These are phyloP conservation scores for Heterotilapia buettikoferi DNA, from an alignment of 2,113 vertebrate genomes.

Conservation along the genomic window DNA sequence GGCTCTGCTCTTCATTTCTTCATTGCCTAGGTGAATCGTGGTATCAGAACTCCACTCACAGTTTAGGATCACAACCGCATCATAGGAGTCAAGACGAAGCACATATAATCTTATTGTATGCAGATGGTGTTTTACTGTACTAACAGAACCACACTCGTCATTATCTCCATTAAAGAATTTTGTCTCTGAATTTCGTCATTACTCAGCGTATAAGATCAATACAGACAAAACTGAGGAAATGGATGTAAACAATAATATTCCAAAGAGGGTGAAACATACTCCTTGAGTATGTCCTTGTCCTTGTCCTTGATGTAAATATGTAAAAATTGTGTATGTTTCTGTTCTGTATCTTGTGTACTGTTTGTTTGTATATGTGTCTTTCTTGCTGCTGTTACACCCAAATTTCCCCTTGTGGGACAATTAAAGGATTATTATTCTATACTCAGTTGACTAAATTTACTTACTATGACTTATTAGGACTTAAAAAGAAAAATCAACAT, in stretches of 20 bases:
- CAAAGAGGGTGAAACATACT: background rate
- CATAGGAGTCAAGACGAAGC: background rate
- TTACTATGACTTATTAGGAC: background rate
- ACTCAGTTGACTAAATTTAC: background rate
- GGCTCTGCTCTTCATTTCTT: background rate
- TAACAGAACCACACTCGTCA: background rate
- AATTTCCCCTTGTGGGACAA: background rate
- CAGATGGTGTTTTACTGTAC: background rate
- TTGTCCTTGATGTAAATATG: background rate
- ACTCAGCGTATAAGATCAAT: background rate
- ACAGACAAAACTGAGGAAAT: background rate
- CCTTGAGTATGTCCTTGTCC: background rate
- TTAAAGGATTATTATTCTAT: background rate
- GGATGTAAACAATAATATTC: background rate
- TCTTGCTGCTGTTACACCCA: background rate
- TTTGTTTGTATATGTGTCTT: background rate
- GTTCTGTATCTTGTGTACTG: background rate
- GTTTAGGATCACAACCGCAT: background rate
- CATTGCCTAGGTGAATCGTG: background rate
- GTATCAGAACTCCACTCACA: background rate
- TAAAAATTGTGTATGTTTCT: background rate
- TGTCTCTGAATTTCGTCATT: background rate
- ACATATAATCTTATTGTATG: background rate
- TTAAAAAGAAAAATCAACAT: background rate
- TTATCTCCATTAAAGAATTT: background rate